phyloP scores from a whole-genome alignment of 2,888 invertebrate species.

The Brenthis daphne region DNA sequence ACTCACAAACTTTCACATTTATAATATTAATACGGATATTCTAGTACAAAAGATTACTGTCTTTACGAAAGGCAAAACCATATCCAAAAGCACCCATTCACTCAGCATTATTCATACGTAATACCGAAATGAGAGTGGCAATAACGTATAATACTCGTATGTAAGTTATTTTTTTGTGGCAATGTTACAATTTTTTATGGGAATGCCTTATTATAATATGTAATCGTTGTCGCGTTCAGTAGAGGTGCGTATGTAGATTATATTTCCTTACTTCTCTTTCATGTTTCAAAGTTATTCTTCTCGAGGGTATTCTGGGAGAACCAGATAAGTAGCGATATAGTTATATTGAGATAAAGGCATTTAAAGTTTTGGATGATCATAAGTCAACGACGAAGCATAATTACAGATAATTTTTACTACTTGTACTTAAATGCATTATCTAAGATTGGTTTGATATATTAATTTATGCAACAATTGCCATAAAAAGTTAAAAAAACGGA shows the following conservation, averaged over 20 bases:
- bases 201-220: slow-evolving; percentile 23
- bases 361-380: too few relatives aligned
- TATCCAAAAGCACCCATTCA: slow-evolving; percentile 2
- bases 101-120: slow-evolving; percentile 16
- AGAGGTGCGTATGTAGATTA: not conserved
- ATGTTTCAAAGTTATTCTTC: too few relatives aligned
- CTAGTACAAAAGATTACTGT: not conserved
- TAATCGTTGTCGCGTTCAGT: slow-evolving; percentile 2
- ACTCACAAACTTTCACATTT: too few relatives aligned
- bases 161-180: slow-evolving; percentile 16
- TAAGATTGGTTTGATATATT: too few relatives aligned
- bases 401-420: too few relatives aligned
- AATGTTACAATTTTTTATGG: slow-evolving; percentile 19
- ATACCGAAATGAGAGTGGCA: slow-evolving; percentile 19
- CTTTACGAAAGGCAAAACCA: not conserved
- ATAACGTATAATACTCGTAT: slow-evolving; percentile 16
- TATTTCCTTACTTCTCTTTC: not conserved
- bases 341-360: too few relatives aligned
- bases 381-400: too few relatives aligned
- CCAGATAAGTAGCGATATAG: too few relatives aligned
- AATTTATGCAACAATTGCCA: too few relatives aligned
- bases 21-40: not conserved
- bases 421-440: too few relatives aligned
- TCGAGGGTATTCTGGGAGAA: too few relatives aligned
- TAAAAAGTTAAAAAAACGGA: too few relatives aligned